Evolutionary conservation across 2,113 vertebrate species (phyloP), one percentile per base, ranked within the genome.

Genomic region (Seriola rivoliana): DNA sequence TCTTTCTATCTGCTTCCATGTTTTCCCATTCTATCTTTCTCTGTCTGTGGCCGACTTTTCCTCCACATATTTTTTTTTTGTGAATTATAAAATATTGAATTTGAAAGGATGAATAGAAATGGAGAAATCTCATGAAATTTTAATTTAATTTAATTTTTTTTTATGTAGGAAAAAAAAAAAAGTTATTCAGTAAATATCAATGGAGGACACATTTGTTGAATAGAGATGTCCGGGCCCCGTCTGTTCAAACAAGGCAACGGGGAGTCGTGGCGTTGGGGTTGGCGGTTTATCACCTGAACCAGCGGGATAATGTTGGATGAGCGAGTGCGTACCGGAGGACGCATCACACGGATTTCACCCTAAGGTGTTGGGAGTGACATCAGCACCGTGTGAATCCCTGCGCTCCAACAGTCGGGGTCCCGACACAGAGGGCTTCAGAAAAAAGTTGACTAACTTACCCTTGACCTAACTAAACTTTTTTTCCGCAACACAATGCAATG

Each of bases 61-160:
- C 54, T 72, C 6, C 71, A 19, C 48, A 67, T 71, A 29, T 60
- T 58, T 38, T 42, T 46, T 36, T 58, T 25, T 32, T 46, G 62
- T 58, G 46, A 70, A 77, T 78, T 48, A 64, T 69, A 57, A 89
- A 85, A 82, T 91, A 72, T 50, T 78, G 54, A 86, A 85, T 88
- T 71, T 68, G 54, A 85, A 78, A 70, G 44, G 68, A 72, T 86
- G 80, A 85, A 82, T 78, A 42, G 60, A 84, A 85, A 73, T 68
- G 21, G 23, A 75, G 60, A 62, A 62, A 66, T 25, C 34, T 85
- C 32, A 34, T 77, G 54, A 25, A 58, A 67, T 64, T 21, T 62
- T 80, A 16, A 70, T 82, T 5, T 36, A 59, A 29, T 29, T 46
- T 14, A 2, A 4, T 50, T 65, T 72, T 64, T 55, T 38, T 50